These are phyloP conservation scores for Nyctereutes procyonoides DNA, from an alignment of 2,113 vertebrate genomes.

Conservation along the genomic window DNA sequence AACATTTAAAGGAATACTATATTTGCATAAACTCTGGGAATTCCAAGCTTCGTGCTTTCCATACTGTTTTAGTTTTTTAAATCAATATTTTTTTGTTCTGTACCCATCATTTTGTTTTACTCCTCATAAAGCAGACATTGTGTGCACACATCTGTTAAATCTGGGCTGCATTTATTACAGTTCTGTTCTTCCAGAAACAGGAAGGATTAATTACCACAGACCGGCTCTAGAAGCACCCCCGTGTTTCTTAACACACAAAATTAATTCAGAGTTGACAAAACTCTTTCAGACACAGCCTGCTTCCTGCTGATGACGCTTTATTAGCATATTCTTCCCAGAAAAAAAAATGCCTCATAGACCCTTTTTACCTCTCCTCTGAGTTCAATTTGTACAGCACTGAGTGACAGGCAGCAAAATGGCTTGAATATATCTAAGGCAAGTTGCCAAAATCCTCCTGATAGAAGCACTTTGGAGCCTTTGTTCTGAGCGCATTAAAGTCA, in stretches of 20 bases:
- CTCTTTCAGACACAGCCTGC: constrained; percentile 93
- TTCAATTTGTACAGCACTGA: constrained; percentile 92
- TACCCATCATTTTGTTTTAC: constrained; percentile 87
- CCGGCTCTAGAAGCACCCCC: constrained; percentile 87
- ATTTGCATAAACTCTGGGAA: constrained; percentile 89
- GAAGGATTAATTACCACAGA: constrained; percentile 92
- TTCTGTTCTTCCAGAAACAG: constrained; percentile 90
- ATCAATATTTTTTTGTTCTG: constrained; percentile 89
- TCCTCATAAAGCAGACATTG: constrained; percentile 90
- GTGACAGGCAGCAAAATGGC: constrained; percentile 92
- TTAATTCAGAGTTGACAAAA: constrained; percentile 95
- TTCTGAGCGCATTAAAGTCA: constrained; percentile 92
- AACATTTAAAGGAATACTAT: constrained; percentile 86
- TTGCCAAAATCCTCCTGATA: constrained; percentile 89
- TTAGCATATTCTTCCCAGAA: constrained; percentile 94
- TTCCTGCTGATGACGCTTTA: constrained; percentile 92
- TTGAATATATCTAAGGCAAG: constrained; percentile 91
- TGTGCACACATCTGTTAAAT: constrained; percentile 90
- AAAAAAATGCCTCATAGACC: constrained; percentile 89
- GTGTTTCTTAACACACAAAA: constrained; percentile 92
- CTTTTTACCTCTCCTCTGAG: constrained; percentile 91
- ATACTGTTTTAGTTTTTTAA: constrained; percentile 87
- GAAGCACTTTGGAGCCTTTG: constrained; percentile 91
- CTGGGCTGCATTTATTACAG: constrained; percentile 88
- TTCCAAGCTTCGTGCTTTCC: constrained; percentile 85